Evolutionary conservation across 2,888 invertebrate species (phyloP).

Genomic region (Lottia scabra): DNA sequence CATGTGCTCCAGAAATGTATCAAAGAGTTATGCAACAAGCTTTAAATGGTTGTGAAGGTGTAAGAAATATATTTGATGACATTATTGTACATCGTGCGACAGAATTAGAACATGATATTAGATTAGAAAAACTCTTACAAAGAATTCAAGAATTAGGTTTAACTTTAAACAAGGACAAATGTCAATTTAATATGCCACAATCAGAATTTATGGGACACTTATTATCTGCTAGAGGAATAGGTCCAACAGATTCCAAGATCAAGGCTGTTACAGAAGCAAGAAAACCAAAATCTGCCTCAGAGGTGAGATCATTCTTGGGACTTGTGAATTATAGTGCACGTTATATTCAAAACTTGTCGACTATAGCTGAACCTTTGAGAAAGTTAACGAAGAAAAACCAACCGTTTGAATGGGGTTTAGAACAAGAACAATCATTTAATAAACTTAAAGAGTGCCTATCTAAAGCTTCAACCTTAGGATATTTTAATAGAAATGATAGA

Average conservation of each 20-base stretch:
- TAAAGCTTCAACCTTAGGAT: no score
- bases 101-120: constrained; percentile 29
- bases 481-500: no score
- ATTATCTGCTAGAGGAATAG: constrained; percentile 19
- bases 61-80: constrained; percentile 30
- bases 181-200: constrained; percentile 32
- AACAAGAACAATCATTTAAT: no score
- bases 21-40: constrained; percentile 27
- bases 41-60: constrained; percentile 26
- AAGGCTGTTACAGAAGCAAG: constrained; percentile 19
- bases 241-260: constrained; percentile 18
- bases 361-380: not conserved
- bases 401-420: no score
- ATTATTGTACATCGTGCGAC: constrained; percentile 34
- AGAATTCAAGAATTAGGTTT: constrained; percentile 28
- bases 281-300: constrained; percentile 16
- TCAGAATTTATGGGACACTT: constrained; percentile 25
- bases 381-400: not conserved
- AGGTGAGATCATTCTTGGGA: constrained; percentile 9
- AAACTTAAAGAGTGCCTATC: no score
- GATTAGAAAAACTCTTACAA: constrained; percentile 27
- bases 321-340: constrained; percentile 6
- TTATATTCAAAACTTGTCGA: constrained; percentile 1
- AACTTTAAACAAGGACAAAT: constrained; percentile 37
- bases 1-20: constrained; percentile 26